Percentiles rank a stretch among this genome's conserved stretches.
phyloP scores from a whole-genome alignment of 2,797 vertebrate genomes.

The Prionace glauca region DNA sequence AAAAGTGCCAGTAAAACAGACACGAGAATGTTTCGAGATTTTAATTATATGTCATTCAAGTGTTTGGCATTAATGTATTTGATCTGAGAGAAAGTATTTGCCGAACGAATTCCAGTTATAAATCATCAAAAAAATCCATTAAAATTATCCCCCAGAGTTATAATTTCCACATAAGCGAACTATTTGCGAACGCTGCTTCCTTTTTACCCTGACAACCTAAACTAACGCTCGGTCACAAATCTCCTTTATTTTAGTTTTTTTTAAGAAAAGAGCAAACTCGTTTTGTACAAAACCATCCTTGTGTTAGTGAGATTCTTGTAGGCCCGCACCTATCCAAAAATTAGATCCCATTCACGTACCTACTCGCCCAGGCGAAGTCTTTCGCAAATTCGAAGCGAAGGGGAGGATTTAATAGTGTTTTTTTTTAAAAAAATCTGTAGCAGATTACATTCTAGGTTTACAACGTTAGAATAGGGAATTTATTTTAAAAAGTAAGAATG shows the following conservation, averaged over 20 bases:
- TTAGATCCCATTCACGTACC: too few species aligned
- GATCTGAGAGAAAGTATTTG: neutral
- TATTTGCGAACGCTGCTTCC: too few species aligned
- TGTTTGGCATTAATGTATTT: neutral
- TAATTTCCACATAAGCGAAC: too few species aligned
- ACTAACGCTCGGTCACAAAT: neutral
- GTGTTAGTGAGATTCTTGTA: neutral
- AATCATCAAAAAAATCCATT: neutral
- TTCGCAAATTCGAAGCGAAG: neutral
- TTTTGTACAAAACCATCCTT: neutral
- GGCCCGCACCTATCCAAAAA: neutral
- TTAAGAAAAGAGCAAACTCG: neutral
- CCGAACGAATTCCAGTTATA: neutral
- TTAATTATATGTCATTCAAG: neutral
- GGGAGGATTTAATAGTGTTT: too few species aligned
- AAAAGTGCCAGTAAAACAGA: neutral
- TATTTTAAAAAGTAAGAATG: neutral
- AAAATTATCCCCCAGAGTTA: too few species aligned
- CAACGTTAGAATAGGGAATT: neutral
- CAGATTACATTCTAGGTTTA: neutral
- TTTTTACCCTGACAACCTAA: neutral
- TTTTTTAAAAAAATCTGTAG: too few species aligned
- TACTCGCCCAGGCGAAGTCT: neutral
- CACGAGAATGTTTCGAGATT: too few species aligned
- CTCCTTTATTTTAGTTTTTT: neutral